Evolutionary conservation across 2,888 invertebrate species (phyloP), one percentile per base, ranked within the genome.

Genomic region (Xestoiulus laeticollis): DNA sequence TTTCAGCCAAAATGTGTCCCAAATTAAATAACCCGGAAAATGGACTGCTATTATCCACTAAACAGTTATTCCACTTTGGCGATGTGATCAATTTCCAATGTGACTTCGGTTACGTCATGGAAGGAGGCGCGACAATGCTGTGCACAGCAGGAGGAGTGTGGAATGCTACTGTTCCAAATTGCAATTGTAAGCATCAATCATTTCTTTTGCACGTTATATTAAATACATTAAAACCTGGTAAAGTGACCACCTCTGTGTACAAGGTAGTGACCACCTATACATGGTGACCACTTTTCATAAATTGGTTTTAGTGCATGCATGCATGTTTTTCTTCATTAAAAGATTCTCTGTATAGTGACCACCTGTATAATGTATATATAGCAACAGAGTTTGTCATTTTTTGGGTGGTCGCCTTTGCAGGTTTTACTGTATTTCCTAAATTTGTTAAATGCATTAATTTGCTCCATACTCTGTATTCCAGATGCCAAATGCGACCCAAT

Each of bases 121-220:
- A 96, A 88, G 98, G 98, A 87, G 95, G 96, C 86, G 94, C 96
- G 0, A 95, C 96, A 6, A 93, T 99, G 26, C 93, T 96, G 87
- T 99, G 99, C 92, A 95, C 96, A 0, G 96, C 96, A 5, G 96
- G 95, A 91, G 99, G 99, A 85, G 94, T 94, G 48, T 99, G 99
- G 99, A 98, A 98, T 91, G 97, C 97, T 90, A 95, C 97, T 6
- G 95, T 96, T 82, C 99, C 99, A 5, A 96, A 96, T 92, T 99
- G 99, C 92, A 95, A 96, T 93, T 97, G 98, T 98, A 26, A 85
- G 44, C 30, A 32, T 30, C 16, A 4, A n/a, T n/a, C n/a, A n/a
- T n/a, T n/a, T n/a, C n/a, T n/a, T n/a, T n/a, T n/a, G n/a, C n/a
- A n/a, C n/a, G n/a, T n/a, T n/a, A n/a, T n/a, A n/a, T n/a, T n/a